phyloP scores from a whole-genome alignment of 2,113 vertebrate genomes.

The Lepus timidus region DNA sequence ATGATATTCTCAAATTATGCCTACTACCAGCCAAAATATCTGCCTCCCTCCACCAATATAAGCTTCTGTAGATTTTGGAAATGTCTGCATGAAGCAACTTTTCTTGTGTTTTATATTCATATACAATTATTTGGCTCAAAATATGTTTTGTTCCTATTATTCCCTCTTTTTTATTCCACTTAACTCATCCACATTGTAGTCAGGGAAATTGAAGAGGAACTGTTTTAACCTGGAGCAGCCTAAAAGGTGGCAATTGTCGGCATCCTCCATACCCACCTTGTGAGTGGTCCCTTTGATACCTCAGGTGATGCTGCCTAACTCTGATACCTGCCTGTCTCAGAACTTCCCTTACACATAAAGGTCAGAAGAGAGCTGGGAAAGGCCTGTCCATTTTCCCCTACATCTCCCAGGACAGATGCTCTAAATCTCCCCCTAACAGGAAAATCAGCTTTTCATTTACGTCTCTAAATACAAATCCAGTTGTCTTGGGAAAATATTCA shows the following conservation, averaged over 20 bases:
- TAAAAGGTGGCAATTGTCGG: background rate
- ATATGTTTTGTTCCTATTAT: background rate
- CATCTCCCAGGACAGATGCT: background rate
- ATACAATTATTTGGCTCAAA: background rate
- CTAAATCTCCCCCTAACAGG: background rate
- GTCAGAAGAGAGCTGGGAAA: background rate
- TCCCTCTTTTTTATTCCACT: background rate
- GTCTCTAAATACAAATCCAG: conserved; percentile 18
- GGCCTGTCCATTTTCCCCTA: background rate
- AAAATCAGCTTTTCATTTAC: conserved; percentile 34
- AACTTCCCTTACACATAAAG: background rate
- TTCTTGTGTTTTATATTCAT: background rate
- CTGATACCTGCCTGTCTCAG: background rate
- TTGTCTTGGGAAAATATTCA: conserved; percentile 26
- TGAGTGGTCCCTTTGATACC: background rate
- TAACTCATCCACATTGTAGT: background rate
- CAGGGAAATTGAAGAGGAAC: background rate
- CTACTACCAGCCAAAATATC: background rate
- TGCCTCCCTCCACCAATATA: background rate
- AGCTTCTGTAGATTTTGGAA: background rate
- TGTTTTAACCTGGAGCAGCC: background rate
- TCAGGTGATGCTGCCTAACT: background rate
- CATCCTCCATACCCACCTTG: background rate
- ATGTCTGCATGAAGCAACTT: background rate
- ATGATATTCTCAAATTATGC: background rate